Conservation (phyloP, 2,797 vertebrate species). For the Pteronotus mesoamericanus region DNA sequence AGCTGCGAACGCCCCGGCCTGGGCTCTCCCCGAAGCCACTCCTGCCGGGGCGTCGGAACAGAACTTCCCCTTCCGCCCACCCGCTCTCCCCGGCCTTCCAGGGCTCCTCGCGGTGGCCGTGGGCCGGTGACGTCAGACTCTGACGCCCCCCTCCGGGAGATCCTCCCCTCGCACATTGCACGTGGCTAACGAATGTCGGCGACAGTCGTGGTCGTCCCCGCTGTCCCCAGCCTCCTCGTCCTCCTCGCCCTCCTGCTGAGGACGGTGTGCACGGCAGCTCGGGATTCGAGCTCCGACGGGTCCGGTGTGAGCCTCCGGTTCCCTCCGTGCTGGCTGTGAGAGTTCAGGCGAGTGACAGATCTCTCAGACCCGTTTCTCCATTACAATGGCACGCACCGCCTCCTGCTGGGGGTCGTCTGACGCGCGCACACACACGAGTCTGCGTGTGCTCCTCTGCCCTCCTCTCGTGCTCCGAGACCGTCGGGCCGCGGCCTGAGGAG, state of each 20-base stretch:
- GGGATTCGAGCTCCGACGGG: background rate
- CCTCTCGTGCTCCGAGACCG: rapidly evolving
- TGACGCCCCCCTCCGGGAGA: background rate
- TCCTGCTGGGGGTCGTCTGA: background rate
- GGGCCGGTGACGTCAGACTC: background rate
- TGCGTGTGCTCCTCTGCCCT: background rate
- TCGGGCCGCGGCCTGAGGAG: background rate
- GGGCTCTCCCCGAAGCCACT: background rate
- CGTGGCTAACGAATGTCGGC: background rate
- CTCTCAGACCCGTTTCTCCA: no score
- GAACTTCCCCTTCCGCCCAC: background rate
- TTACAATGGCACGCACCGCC: rapidly evolving
- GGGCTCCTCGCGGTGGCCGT: background rate
- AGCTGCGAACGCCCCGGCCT: background rate
- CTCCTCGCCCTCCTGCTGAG: rapidly evolving
- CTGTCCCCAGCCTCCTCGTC: rapidly evolving
- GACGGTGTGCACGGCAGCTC: background rate
- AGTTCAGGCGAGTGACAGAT: background rate
- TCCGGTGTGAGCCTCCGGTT: background rate
- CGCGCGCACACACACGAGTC: rapidly evolving
- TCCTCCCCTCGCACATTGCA: background rate
- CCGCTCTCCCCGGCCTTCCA: background rate
- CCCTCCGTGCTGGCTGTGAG: no score
- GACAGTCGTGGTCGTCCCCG: rapidly evolving
- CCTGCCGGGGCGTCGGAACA: background rate